These are phyloP conservation scores for Scomber japonicus DNA, from an alignment of 2,113 vertebrate genomes.

Conservation along the genomic window DNA sequence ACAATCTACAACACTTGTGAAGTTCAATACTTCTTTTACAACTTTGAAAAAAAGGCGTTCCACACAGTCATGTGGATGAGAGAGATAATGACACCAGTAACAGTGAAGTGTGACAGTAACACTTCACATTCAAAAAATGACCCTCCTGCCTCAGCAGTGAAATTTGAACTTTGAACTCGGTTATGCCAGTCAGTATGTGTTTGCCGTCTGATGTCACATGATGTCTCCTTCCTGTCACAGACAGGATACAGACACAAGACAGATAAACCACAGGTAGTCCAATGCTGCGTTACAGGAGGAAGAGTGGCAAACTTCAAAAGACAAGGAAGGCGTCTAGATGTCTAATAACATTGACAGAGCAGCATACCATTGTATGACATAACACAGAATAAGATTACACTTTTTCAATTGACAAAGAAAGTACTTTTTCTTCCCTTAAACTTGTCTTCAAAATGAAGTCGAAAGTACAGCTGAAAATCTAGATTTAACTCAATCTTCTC, in stretches of 20 bases:
- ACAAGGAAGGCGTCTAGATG: constrained; percentile 8
- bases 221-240: constrained; percentile 18
- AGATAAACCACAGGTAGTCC: constrained; percentile 24
- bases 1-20: neutral
- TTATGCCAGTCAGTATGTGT: constrained; percentile 3
- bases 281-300: neutral
- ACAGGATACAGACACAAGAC: constrained; percentile 39
- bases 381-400: neutral
- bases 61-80: neutral
- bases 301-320: constrained; percentile 15
- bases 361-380: neutral
- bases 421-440: neutral
- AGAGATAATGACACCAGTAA: neutral
- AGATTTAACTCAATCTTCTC: constrained; percentile 8
- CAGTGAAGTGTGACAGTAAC: neutral
- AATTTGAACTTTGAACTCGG: constrained; percentile 53
- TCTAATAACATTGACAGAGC: neutral
- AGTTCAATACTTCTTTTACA: neutral
- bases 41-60: constrained; percentile 1
- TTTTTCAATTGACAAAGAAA: neutral
- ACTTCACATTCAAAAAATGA: constrained; percentile 26
- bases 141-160: constrained; percentile 5
- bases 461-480: constrained; percentile 19
- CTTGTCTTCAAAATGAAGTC: neutral
- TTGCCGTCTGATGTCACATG: constrained; percentile 40